Evolutionary conservation across 2,113 vertebrate species (phyloP), one percentile per base, ranked within the genome.

Genomic region (Nanorana parkeri): DNA sequence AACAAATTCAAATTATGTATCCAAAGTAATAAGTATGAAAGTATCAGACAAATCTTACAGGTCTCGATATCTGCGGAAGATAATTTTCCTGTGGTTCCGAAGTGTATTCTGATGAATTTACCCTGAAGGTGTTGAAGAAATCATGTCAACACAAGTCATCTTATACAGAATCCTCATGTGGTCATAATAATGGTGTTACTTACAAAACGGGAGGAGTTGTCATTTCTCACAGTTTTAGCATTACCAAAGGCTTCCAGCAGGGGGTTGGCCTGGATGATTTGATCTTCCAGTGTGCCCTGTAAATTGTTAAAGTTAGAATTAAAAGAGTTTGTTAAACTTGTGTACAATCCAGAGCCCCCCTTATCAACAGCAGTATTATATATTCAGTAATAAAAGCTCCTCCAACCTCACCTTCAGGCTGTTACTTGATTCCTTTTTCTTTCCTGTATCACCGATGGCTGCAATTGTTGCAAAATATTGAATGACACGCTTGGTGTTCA

Each of bases 101-200:
- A 99, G 86, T 98, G 96, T 88, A 99, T 98, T 85, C 95, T 87
- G 85, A 98, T 99, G 85, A 98, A 98, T 92, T 98, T 99, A 36
- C 97, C 96, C 96, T 97, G 19, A 81, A 77, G 5, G 11, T 20
- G 11, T 11, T 10, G 3, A 36, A 68, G 8, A 17, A 68, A 5
- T 23, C 5, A 10, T 47, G 10, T 10, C 8, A 47, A 10, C 8
- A 47, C 8, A 47, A 47, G 8, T 10, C 8, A 47, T 5, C 29
- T 6, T 17, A 19, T 8, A 41, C 5, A 36, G n/a, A n/a, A 36
- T 32, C 2, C 29, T 6, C 5, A 68, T n/a, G 4, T 11, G 41
- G 21, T 0, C 4, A 68, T 17, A 68, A 41, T 3, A 17, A 13
- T 61, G 19, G 5, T 4, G 1, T 4, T 20, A 68, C 66, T 68